Base-by-base conservation (phyloP, 2,797 vertebrate genomes). In the Gallinago stenura region DNA sequence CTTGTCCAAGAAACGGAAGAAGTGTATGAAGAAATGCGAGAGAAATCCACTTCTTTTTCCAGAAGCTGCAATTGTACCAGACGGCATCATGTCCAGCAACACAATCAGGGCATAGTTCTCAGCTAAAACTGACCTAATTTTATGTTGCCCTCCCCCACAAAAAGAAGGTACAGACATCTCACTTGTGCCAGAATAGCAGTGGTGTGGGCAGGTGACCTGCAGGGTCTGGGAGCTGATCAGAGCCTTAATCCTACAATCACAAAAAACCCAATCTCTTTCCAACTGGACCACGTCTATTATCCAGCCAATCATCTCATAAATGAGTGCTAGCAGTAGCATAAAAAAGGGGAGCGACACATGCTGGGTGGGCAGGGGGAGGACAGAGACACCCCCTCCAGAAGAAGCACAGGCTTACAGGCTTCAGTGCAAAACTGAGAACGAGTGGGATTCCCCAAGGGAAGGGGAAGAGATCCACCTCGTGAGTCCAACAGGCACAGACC, bases 301-400 rank as follows among this genome's bases (percentile, higher is more conserved):
- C 25, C 69, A 68, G 30, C 54, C 58, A 57, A 70, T 62, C 57
- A 21, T 1, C 10, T 4, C 0, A 5, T 35, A 66, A 66, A 45
- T 8, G 21, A 69, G 60, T 7, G 21, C 25, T 11, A 30, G 12
- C 39, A 41, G 43, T 3, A 82, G 35, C 37, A 26, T 12, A 71
- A 39, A 39, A 39, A 35, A 54, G 15, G 15, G 41, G 0, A 0
- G 33, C 3, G 4, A 22, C n/a, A 16, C 1, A 2, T 6, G 26
- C 10, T 72, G 60, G 43, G 21, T 9, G 12, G 26, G 57, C 24
- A 69, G 60, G 11, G 12, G 21, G n/a, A 68, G 9, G 33, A 45
- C 25, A 61, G 45, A 64, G 57, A 35, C 20, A 39, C 3, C 6
- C 16, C 12, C 45, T 51, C 25, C 31, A 24, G 41, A 35, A 31